Base-by-base conservation (phyloP, 2,113 vertebrate species). In the Upupa epops region DNA sequence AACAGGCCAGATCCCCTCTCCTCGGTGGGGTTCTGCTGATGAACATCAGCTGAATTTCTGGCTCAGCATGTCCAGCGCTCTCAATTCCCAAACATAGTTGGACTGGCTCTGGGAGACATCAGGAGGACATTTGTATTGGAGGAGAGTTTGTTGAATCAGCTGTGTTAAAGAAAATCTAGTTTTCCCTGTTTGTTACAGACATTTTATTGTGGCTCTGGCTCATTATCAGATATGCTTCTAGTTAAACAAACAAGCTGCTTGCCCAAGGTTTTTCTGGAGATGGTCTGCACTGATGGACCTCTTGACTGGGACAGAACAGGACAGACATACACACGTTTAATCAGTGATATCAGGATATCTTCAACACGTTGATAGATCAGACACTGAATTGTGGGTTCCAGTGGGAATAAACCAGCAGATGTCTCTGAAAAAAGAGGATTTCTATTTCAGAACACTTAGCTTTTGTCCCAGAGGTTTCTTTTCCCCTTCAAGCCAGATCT, bases 241-340 rank as follows among this genome's bases (percentile, higher is more conserved):
- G 94, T 83, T 78, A 87, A 94, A 82, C 29, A 63, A 90, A 63
- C 42, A 69, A 28, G 29, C 74, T 80, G 66, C 22, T 83, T 88
- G 40, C 25, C 28, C 8, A 5, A 16, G 3, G 6, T 80, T 94
- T 74, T 89, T 49, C 40, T 83, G 17, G 54, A 63, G 34, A 48
- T 80, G 22, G 54, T 55, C 15, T 56, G 26, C 59, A 59, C 8
- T 45, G 59, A 59, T 59, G 18, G 66, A 54, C 12, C 56, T 61
- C 49, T n/a, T 90, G 29, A 46, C 46, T 59, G 69, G 86, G 78
- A 29, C 40, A 37, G 58, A 92, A 54, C 59, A n/a, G 8, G 19
- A 8, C 12, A 26, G n/a, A 28, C 42, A 51, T 1, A 1, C 52
- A 21, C 1, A 1, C 61, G 25, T 76, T 70, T 71, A 49, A 3